Conservation (phyloP, 2,888 invertebrate species). For the Blera fallax region DNA sequence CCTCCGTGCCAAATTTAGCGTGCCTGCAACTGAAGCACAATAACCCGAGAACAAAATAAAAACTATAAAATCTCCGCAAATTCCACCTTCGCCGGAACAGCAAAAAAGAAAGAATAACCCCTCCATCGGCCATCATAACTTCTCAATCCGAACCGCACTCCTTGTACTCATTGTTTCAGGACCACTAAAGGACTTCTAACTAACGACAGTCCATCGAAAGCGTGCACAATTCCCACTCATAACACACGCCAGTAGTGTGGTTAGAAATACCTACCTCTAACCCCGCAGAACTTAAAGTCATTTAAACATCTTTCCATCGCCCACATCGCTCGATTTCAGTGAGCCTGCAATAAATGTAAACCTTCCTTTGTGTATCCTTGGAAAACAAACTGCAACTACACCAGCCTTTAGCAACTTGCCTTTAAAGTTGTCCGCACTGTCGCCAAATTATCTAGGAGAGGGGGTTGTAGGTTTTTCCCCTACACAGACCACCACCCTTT, state of each 20-base stretch:
- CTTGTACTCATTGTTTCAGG: neutral
- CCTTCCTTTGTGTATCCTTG: conserved; percentile 42
- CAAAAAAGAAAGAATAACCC: neutral
- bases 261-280: conserved; percentile 27
- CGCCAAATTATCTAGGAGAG: conserved; percentile 60
- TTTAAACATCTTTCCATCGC: conserved; percentile 27
- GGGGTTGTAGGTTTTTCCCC: neutral
- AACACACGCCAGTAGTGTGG: conserved; percentile 50
- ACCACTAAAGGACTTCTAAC: conserved; percentile 29
- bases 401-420: conserved; percentile 37
- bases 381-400: conserved; percentile 60
- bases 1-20: conserved; percentile 44
- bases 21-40: conserved; percentile 39
- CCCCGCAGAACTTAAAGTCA: conserved; percentile 33
- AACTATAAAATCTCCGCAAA: conserved; percentile 20
- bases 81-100: neutral
- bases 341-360: conserved; percentile 40
- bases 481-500: neutral
- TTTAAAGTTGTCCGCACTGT: conserved; percentile 64
- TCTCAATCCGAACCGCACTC: conserved; percentile 34
- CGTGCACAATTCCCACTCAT: conserved; percentile 71
- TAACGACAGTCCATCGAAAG: conserved; percentile 69
- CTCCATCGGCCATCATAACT: conserved; percentile 51
- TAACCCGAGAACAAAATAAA: conserved; percentile 32
- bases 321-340: neutral